Base-by-base conservation (phyloP, 2,113 vertebrate species). In the Gavia stellata region DNA sequence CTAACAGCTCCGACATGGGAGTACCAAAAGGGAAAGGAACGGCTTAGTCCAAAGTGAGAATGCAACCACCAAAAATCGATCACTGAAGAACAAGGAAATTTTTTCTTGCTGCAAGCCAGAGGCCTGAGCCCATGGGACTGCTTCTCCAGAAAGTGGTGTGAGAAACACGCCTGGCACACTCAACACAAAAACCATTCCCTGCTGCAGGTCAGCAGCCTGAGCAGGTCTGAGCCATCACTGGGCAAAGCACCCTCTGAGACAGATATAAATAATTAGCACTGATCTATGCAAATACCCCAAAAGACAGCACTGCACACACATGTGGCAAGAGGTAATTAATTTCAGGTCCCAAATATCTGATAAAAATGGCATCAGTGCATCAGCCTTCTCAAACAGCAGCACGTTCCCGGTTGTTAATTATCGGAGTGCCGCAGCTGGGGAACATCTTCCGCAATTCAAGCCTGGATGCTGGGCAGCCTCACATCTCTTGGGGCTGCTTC, bases 371-470 rank as follows among this genome's bases (percentile, higher is more conserved):
- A 52, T 45, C 61, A 50, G 20, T 25, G 21, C 49, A n/a, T n/a
- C n/a, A 78, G 21, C 15, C 31, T 68, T 44, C 55, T 55, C 80
- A 45, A 49, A 52, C 5, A 78, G 61, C 1, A 0, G 28, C 63
- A 78, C 0, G 0, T 52, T 72, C 42, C 85, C 4, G 1, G 53
- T 44, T 56, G 17, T 42, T 65, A 38, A 67, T 70, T 55, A 17
- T 23, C 26, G n/a, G 53, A 73, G 28, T 50, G 38, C 18, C 5
- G 4, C 40, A 23, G 15, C 25, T 53, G 38, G 11, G 33, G n/a
- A 67, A 31, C 1, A 2, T 47, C 25, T 38, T 61, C 40, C 42
- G 31, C 1, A 0, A 14, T 25, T 45, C 2, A 0, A 67, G 28
- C 24, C 49, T 38, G 61, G 25, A 18, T 44, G 40, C 68, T 63